Evolutionary conservation across 2,797 vertebrate species (phyloP).

Genomic region (Mionectes olivaceus): DNA sequence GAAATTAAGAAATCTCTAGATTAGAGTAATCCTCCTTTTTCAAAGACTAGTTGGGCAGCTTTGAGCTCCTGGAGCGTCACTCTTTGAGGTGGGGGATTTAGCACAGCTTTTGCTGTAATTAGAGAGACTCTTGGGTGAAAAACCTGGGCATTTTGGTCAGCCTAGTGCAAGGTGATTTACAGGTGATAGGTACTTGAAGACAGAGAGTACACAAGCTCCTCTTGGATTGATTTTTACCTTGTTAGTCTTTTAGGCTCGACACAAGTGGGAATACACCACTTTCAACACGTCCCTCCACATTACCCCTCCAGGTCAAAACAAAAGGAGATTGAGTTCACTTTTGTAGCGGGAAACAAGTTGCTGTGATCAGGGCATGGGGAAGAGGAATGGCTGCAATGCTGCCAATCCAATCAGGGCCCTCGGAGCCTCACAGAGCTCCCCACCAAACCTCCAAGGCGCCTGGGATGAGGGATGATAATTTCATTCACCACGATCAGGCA

Average conservation of each 20-base stretch:
- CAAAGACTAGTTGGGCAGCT: not conserved
- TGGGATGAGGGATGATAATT: slow-evolving; percentile 12
- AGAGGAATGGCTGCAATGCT: slow-evolving; percentile 55
- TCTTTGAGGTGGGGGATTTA: not conserved
- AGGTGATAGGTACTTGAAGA: not conserved
- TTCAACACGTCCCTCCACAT: slow-evolving; percentile 36
- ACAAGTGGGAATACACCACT: slow-evolving; percentile 57
- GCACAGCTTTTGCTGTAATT: not conserved
- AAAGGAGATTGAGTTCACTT: slow-evolving; percentile 58
- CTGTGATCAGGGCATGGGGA: slow-evolving; percentile 11
- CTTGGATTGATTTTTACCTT: slow-evolving; percentile 57
- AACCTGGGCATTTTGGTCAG: not conserved
- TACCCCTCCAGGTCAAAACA: slow-evolving; percentile 68
- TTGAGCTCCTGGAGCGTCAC: not conserved
- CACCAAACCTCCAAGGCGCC: slow-evolving; percentile 2
- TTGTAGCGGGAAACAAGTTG: slow-evolving; percentile 42
- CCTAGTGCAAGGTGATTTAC: slow-evolving; percentile 22
- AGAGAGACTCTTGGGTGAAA: not conserved
- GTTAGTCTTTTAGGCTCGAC: slow-evolving; percentile 62
- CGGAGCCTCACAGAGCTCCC: not conserved
- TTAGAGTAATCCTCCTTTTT: not conserved
- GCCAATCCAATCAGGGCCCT: slow-evolving; percentile 42
- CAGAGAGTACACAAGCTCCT: not conserved
- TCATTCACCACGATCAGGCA: not conserved
- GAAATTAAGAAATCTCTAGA: not conserved